Conservation (phyloP, 2,888 invertebrate genomes). For the Dysmachus trigonus region DNA sequence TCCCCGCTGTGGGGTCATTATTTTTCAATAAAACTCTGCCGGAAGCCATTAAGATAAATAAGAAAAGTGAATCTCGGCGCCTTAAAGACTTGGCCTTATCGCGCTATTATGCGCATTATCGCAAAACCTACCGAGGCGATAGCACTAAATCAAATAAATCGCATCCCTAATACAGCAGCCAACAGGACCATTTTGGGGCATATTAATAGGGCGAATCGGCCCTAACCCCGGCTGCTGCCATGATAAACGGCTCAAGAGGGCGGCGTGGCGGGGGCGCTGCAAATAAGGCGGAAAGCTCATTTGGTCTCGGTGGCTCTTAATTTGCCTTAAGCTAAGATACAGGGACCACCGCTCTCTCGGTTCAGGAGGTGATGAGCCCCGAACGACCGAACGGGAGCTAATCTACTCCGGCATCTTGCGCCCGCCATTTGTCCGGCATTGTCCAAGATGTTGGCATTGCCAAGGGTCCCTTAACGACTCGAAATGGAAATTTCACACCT, state of each 20-base stretch:
- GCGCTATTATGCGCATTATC: conserved; percentile 50
- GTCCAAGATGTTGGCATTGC: conserved; percentile 36
- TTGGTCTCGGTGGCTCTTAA: conserved; percentile 31
- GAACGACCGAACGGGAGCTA: not conserved
- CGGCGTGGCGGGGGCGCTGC: not conserved
- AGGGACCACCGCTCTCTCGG: no score
- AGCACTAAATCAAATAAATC: conserved; percentile 55
- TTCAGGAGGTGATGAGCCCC: not conserved
- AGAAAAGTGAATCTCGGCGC: conserved; percentile 47
- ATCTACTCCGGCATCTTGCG: conserved; percentile 11
- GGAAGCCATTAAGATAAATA: conserved; percentile 56
- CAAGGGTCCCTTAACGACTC: not conserved
- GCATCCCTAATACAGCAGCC: conserved; percentile 52
- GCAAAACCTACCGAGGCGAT: conserved; percentile 48
- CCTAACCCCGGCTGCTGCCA: conserved; percentile 4
- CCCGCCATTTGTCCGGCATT: conserved; percentile 27
- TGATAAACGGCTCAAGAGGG: conserved; percentile 37
- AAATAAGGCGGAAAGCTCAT: conserved; percentile 31
- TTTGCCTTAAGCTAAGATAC: not conserved
- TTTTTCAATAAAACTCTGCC: conserved; percentile 56
- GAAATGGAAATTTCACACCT: conserved; percentile 43
- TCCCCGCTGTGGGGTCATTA: conserved; percentile 50
- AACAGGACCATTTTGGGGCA: conserved; percentile 34
- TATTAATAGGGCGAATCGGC: conserved; percentile 41
- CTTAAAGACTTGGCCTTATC: conserved; percentile 48